Evolutionary conservation across 2,888 invertebrate species (phyloP).

Genomic region (Diabrotica balteata): DNA sequence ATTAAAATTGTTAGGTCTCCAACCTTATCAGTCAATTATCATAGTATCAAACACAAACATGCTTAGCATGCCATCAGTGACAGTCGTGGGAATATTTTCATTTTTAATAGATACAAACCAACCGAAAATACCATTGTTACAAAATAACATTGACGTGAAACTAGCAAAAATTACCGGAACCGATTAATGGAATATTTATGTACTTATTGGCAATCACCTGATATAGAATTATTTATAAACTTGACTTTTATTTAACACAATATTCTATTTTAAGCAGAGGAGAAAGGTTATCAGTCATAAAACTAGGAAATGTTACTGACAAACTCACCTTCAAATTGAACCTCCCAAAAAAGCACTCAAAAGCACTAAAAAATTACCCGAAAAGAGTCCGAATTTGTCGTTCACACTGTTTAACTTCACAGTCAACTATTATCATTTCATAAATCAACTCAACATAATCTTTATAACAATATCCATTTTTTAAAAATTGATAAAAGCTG

Average conservation of each 20-base stretch:
- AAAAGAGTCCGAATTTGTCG: conserved; percentile 12
- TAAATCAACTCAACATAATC: conserved; percentile 9
- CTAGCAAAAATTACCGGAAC: too few species aligned
- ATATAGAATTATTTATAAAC: conserved; percentile 2
- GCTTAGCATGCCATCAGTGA: conserved; percentile 1
- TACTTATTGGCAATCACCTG: too few species aligned
- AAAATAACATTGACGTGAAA: not conserved
- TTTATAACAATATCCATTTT: conserved; percentile 3
- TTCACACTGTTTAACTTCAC: conserved; percentile 2
- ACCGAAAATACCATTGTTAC: too few species aligned
- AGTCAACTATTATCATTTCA: conserved; percentile 17
- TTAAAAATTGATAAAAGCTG: conserved; percentile 4
- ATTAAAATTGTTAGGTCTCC: not conserved
- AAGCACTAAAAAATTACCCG: conserved; percentile 1
- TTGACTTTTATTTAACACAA: not conserved
- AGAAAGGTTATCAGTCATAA: too few species aligned
- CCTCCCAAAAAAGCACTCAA: conserved; percentile 1
- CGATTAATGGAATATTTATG: too few species aligned
- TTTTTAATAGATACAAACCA: too few species aligned
- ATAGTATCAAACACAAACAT: not conserved
- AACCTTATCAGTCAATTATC: conserved; percentile 8
- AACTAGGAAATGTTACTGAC: too few species aligned
- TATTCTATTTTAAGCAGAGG: too few species aligned
- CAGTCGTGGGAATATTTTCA: not conserved
- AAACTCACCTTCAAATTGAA: conserved; percentile 10